Evolutionary conservation across 1,140 invertebrate genomes (phyloP), one percentile per base, ranked within the genome.

Genomic region (Radopholus similis): DNA sequence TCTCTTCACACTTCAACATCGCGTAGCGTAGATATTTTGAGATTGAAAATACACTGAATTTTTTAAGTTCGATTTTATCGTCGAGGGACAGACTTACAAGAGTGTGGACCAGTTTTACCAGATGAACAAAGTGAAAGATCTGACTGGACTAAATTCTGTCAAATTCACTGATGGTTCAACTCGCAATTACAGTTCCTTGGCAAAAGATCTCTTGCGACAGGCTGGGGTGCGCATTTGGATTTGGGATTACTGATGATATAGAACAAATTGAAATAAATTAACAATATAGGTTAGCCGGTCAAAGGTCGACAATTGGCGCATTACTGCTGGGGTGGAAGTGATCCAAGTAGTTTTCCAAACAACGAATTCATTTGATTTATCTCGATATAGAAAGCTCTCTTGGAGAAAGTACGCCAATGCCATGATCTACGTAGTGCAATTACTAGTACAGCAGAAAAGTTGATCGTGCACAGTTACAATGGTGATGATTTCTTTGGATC

Each of bases 41-140:
- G 37, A 11, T 35, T 74, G 26, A 30, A 5, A 53, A 55, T 37
- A 18, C 59, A 11, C 47, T 2, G 26, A 21, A n/a, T 13, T 51
- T 70, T 66, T 72, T 67, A 11, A 76, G 73, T 62, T 44, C 34
- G 66, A 66, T 30, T 68, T 76, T 18, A 56, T 65, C 18, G 60
- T 76, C 30, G 74, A 76, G 34, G 54, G 53, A 8, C 42, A 55
- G 4, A 66, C 51, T 28, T 76, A 76, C 66, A 59, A 63, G 23
- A 76, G 73, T 53, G 60, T 77, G 23, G 74, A 76, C 56, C 74
- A 76, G 21, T 76, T 68, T 44, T 76, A 76, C 42, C 74, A 76
- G 54, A 75, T 66, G 54, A 35, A 64, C 15, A 76, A 76, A 49
- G 66, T 76, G n/a, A 64, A 57, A 26, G 74, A 76, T 59, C 26